Evolutionary conservation across 2,797 vertebrate genomes (phyloP), one percentile per base, ranked within the genome.

Genomic region (Crocidura indochinensis): DNA sequence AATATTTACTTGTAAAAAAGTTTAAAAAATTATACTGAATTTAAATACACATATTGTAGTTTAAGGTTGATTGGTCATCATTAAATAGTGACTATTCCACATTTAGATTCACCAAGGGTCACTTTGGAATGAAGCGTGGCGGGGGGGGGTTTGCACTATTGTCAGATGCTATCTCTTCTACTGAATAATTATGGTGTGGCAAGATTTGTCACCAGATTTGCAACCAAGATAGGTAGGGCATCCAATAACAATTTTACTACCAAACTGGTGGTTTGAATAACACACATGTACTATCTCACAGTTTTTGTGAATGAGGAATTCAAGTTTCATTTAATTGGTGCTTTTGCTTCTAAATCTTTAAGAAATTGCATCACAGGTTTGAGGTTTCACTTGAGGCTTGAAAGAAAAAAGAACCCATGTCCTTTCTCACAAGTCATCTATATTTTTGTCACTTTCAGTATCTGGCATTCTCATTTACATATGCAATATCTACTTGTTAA

Each of bases 1-100:
- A 82, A 38, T 47, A 60, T 1, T 44, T 72, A 47, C 31, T 10
- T 29, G 2, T 20, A 74, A 74, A 73, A 69, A 80, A 90, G 46
- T 4, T 56, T 76, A 86, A 73, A 53, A 8, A 2, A 60, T 56
- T 84, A 22, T 82, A 80, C n/a, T 53, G 38, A 38, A 38, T 38
- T 38, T 38, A 93, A 56, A 38, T 38, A 38, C 38, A 38, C 38
- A 49, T 67, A 49, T 3, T 47, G 0, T 56, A 80, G 87, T 77
- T 88, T 81, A 90, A 6, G 27, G 8, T 81, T 84, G 74, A 53
- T 38, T 92, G 76, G 7, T 80, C 71, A 68, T 72, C 44, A 65
- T 29, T 73, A 62, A 77, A 67, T 64, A 64, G 60, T 60, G 73
- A 89, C 26, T 90, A 78, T 87, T 90, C 62, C 72, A 78, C 15